Evolutionary conservation across 2,797 vertebrate species (phyloP).

Genomic region (Aratinga solstitialis): DNA sequence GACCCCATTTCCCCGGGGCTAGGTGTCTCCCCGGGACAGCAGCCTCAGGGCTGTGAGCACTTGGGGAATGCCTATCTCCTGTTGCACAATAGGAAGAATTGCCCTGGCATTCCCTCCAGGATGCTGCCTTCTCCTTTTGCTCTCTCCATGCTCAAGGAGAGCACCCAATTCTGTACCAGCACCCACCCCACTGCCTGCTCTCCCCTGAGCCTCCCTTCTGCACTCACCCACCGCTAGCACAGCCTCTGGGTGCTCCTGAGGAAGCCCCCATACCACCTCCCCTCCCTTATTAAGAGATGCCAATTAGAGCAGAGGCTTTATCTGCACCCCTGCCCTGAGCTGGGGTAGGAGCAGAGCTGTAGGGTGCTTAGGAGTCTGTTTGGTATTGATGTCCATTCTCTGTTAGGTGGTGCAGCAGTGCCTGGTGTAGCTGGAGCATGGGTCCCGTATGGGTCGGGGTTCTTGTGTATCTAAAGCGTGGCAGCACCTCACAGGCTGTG

Average conservation of each 20-base stretch:
- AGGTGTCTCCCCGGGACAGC: neutral
- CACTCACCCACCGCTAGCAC: neutral
- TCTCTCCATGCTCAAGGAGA: neutral
- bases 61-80: neutral
- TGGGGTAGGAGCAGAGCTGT: neutral
- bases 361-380: no score
- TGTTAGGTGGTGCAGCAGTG: neutral
- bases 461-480: neutral
- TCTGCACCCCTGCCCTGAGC: neutral
- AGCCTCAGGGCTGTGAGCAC: neutral
- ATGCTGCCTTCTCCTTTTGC: neutral
- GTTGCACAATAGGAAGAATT: neutral
- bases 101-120: neutral
- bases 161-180: neutral
- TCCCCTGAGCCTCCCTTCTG: neutral
- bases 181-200: neutral
- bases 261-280: fast-evolving
- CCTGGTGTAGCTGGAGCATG: neutral
- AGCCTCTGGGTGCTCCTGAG: neutral
- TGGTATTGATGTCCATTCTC: neutral
- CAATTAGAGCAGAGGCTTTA: neutral
- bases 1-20: neutral
- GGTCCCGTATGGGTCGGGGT: neutral
- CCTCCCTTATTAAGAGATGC: neutral
- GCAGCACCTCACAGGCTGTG: neutral